A percentile compares a stretch with the other conserved stretches of the same genome.
phyloP scores from a whole-genome alignment of 2,888 invertebrate species.

The Tupiocoris notatus region DNA sequence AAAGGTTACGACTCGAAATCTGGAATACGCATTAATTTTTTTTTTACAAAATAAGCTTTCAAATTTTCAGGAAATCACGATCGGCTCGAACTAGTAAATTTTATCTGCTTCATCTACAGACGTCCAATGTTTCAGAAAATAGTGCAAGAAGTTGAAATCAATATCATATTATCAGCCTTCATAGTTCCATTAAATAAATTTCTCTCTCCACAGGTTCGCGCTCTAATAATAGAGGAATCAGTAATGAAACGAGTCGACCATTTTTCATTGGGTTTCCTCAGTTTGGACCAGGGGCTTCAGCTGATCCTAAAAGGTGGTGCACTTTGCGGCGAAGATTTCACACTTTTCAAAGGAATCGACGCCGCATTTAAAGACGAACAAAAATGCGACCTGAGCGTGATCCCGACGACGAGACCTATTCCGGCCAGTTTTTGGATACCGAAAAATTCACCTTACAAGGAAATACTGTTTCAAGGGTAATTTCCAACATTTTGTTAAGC shows the following conservation, averaged over 20 bases:
- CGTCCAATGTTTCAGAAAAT: no score
- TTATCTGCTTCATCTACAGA: no score
- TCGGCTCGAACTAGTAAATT: no score
- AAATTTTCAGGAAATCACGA: no score
- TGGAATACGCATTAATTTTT: no score
- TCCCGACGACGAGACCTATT: background rate
- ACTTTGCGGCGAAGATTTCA: conserved; percentile 24
- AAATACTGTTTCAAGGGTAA: conserved; percentile 25
- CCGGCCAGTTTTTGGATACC: conserved; percentile 1
- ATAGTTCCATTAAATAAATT: background rate
- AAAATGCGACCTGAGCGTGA: conserved; percentile 21
- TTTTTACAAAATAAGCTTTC: no score
- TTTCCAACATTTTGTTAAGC: background rate
- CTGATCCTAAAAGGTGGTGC: conserved; percentile 14
- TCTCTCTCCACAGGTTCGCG: background rate
- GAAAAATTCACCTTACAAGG: conserved; percentile 20
- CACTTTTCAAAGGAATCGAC: conserved; percentile 19
- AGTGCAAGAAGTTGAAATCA: no score
- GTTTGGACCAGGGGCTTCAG: conserved; percentile 17
- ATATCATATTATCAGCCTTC: background rate
- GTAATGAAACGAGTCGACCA: background rate
- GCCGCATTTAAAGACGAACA: conserved; percentile 11
- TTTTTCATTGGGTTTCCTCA: background rate
- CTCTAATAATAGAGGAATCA: background rate
- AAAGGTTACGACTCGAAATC: no score